phyloP scores from a whole-genome alignment of 2,113 vertebrate species.

The Sitta europaea region DNA sequence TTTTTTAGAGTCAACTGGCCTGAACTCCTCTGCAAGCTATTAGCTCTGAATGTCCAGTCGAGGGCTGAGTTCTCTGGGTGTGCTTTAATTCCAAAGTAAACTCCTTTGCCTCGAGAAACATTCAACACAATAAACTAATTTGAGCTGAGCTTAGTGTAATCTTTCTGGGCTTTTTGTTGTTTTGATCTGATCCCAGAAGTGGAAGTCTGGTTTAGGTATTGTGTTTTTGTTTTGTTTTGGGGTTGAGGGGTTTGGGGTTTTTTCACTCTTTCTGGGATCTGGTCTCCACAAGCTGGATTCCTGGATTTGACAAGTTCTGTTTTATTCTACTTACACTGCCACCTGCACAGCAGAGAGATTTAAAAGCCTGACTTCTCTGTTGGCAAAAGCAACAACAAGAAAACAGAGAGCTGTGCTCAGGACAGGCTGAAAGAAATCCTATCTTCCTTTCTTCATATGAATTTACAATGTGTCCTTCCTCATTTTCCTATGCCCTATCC shows the following conservation, averaged over 20 bases:
- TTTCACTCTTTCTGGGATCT: slow-evolving; percentile 38
- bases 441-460: not conserved
- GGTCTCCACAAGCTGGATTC: slow-evolving; percentile 43
- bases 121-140: slow-evolving; percentile 68
- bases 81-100: slow-evolving; percentile 69
- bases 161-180: slow-evolving; percentile 54
- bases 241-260: not conserved
- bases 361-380: slow-evolving; percentile 8
- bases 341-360: slow-evolving; percentile 42
- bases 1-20: slow-evolving; percentile 54
- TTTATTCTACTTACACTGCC: slow-evolving; percentile 66
- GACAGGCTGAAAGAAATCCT: not conserved
- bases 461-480: not conserved
- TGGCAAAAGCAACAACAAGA: slow-evolving; percentile 35
- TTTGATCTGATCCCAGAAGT: slow-evolving; percentile 68
- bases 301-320: slow-evolving; percentile 61
- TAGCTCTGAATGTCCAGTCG: slow-evolving; percentile 24
- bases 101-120: slow-evolving; percentile 60
- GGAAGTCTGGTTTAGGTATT: slow-evolving; percentile 64
- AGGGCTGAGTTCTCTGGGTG: not conserved
- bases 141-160: slow-evolving; percentile 62
- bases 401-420: not conserved
- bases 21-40: slow-evolving; percentile 64
- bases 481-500: not conserved
- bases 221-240: slow-evolving; percentile 62